Base-by-base conservation (phyloP, 2,113 vertebrate genomes). In the Pelmatolapia mariae region DNA sequence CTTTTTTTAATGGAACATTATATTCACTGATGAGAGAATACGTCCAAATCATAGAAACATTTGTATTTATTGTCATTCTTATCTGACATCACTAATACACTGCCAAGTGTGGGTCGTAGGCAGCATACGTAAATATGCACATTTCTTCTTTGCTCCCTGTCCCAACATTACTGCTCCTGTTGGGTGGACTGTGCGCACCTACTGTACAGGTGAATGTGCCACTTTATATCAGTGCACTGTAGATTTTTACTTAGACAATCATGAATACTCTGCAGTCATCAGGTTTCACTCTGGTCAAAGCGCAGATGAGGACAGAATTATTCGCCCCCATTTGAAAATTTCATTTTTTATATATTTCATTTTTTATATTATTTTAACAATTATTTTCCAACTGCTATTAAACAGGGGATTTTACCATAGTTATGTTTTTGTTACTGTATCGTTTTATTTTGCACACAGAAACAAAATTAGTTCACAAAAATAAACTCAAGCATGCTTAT, bases 171-270 rank as follows among this genome's bases (percentile, higher is more conserved):
- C 40, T 87, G 80, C 45, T 89, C 57, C 8, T 84, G 50, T 80
- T 86, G 66, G 38, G 24, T 89, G 61, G 87, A 80, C 10, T 26
- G 43, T 26, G 31, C 38, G 18, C 61, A 31, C 76, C 66, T 57
- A 24, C 85, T 63, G 38, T 73, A 76, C 57, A 87, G 59, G 78
- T 80, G 78, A 92, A 93, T 61, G 93, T 95, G 93, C 93, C 92
- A 81, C 36, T 85, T 84, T 85, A 2, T 24, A 33, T 78, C 79
- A 76, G 82, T 47, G 81, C 78, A 16, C 10, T 19, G 43, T 52
- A 8, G 81, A 45, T 86, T 59, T 86, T 68, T 68, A n/a, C 31
- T 78, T 78, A 66, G 59, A 66, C 78, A 36, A 61, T 87, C 36
- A 36, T 26, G 6, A 5, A 29, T 6, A 5, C 4, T 4, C 47